Conservation (phyloP, 35 echinoderm and acorn worm genomes). For the Strongylocentrotus purpuratus region DNA sequence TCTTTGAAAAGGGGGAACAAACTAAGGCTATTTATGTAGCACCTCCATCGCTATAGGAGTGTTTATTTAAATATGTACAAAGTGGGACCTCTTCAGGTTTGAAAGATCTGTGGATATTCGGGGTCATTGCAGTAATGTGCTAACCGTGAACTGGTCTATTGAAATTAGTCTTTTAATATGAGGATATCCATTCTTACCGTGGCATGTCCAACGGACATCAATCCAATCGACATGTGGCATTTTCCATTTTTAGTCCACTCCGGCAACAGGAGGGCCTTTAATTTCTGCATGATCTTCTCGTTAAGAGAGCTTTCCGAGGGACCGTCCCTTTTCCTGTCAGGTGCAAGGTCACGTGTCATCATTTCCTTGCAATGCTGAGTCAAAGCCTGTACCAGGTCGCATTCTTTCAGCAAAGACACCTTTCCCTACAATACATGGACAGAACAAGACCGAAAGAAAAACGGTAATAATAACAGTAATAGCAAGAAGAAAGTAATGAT, state of each 20-base stretch:
- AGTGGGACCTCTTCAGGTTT: too few species aligned
- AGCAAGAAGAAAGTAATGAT: too few species aligned
- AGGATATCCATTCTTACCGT: not conserved
- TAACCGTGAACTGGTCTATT: too few species aligned
- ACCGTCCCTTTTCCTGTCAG: not conserved
- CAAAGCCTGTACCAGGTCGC: constrained; percentile 1
- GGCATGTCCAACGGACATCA: not conserved
- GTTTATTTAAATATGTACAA: too few species aligned
- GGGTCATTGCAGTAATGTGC: too few species aligned
- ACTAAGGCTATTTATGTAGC: too few species aligned
- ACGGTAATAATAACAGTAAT: too few species aligned
- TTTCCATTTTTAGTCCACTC: constrained; percentile 24
- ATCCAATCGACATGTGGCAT: constrained; percentile 22
- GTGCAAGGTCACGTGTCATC: constrained; percentile 17
- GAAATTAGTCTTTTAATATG: too few species aligned
- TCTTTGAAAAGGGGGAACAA: too few species aligned
- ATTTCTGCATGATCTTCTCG: constrained; percentile 22
- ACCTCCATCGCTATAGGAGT: too few species aligned
- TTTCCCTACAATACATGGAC: constrained; percentile 49
- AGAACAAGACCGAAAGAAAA: not conserved
- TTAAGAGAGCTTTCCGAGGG: not conserved
- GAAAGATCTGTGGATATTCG: too few species aligned
- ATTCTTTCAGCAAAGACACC: constrained; percentile 64
- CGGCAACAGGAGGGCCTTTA: not conserved
- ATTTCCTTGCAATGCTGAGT: not conserved